phyloP scores from a whole-genome alignment of 1,140 invertebrate species.

The Drosophila willistoni region DNA sequence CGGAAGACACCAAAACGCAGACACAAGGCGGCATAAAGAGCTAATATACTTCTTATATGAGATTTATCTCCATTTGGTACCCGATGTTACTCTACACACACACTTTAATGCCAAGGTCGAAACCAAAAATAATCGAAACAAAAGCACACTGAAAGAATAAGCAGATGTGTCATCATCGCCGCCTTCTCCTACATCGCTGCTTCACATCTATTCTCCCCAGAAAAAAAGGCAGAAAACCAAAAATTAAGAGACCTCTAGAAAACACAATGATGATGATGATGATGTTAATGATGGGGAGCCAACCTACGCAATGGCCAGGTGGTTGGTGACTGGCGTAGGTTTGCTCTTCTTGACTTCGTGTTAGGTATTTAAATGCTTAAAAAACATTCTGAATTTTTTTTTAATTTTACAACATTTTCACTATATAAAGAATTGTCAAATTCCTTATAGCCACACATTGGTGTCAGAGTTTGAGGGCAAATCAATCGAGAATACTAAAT shows the following conservation, averaged over 20 bases:
- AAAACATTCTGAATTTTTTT: conserved; percentile 54
- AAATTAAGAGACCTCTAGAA: conserved; percentile 14
- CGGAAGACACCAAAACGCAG: background rate
- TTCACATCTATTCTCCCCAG: conserved; percentile 30
- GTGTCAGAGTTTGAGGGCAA: conserved; percentile 43
- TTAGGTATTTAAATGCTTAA: conserved; percentile 75
- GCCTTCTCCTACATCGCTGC: conserved; percentile 51
- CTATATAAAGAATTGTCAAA: conserved; percentile 81
- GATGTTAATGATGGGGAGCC: conserved; percentile 42
- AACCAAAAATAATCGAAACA: background rate
- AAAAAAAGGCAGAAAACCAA: conserved; percentile 24
- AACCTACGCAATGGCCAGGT: conserved; percentile 40
- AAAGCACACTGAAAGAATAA: background rate
- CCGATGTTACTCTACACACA: too few relatives aligned
- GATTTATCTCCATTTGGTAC: conserved; percentile 25
- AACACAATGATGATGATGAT: conserved; percentile 48
- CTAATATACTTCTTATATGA: conserved; percentile 49
- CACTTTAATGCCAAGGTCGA: background rate
- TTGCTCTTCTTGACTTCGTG: conserved; percentile 44
- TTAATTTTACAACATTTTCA: conserved; percentile 58
- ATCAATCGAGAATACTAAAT: conserved; percentile 26
- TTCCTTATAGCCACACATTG: conserved; percentile 71
- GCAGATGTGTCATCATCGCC: conserved; percentile 55
- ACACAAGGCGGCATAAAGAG: conserved; percentile 62
- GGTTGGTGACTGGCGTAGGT: conserved; percentile 35